phyloP scores from a whole-genome alignment of 1,140 invertebrate species.

The Drosophila baimaii region DNA sequence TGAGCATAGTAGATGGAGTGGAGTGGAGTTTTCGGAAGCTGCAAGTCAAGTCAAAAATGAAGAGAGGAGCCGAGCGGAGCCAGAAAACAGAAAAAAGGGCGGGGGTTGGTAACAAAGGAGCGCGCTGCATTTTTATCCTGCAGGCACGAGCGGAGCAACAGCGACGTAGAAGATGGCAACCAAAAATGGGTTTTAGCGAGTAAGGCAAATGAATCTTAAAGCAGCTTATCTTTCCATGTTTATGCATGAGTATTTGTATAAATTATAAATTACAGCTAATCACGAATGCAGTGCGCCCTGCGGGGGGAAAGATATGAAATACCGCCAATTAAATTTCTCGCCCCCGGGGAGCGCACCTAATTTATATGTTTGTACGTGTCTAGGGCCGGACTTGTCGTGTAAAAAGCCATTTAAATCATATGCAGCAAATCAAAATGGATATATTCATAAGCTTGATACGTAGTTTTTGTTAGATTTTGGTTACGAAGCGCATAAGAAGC shows the following conservation, averaged over 20 bases:
- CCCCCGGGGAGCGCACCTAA: slow-evolving; percentile 23
- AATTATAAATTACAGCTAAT: slow-evolving; percentile 59
- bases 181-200: slow-evolving; percentile 58
- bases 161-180: slow-evolving; percentile 49
- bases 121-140: slow-evolving; percentile 43
- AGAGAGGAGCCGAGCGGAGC: slow-evolving; percentile 47
- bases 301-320: slow-evolving; percentile 12
- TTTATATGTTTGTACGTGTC: slow-evolving; percentile 22
- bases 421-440: slow-evolving; percentile 41
- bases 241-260: slow-evolving; percentile 54
- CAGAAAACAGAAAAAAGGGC: slow-evolving; percentile 47
- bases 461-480: slow-evolving; percentile 39
- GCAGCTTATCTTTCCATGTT: slow-evolving; percentile 66
- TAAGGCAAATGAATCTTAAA: slow-evolving; percentile 76
- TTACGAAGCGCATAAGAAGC: slow-evolving; percentile 82
- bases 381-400: slow-evolving; percentile 28
- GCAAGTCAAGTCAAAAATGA: slow-evolving; percentile 75
- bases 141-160: slow-evolving; percentile 29
- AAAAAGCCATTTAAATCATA: slow-evolving; percentile 48
- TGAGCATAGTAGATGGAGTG: slow-evolving; percentile 50
- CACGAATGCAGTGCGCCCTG: slow-evolving; percentile 46
- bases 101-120: slow-evolving; percentile 38
- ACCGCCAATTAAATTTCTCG: slow-evolving; percentile 19
- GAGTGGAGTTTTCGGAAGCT: slow-evolving; percentile 62
- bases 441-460: slow-evolving; percentile 30